Base-by-base conservation (phyloP, 1,140 invertebrate genomes). In the Notospermus geniculatus region DNA sequence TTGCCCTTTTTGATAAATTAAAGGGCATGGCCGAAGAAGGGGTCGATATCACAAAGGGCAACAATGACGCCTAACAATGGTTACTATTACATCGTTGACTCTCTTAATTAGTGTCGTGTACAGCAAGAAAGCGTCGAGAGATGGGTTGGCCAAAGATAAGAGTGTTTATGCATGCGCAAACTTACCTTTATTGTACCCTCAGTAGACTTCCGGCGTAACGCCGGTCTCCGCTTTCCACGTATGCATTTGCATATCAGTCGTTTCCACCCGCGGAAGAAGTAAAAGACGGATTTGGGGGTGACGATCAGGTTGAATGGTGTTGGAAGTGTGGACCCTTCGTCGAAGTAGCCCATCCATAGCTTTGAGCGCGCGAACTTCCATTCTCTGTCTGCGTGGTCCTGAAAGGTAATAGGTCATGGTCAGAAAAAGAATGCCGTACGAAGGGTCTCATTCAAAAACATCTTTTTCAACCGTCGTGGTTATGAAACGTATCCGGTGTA, bases 361-460 rank as follows among this genome's bases (percentile, higher is more conserved):
- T 86, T 85, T 13, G 84, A 85, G 9, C 85, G 75, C 22, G 84
- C 83, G 68, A 85, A 86, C 65, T 86, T 86, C 85, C 85, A 86
- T 69, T 86, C 85, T 68, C 84, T 76, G 72, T 86, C 85, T 0
- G 84, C 84, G 65, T 86, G 85, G 63, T 85, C 84, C 84, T 85
- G 67, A 36, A 36, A 36, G 32, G 32, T 36, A 15, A 36, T 7
- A 36, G 32, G 4, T 36, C 32, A 36, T 36, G 32, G 32, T 36
- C 32, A 36, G 5, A 15, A n/a, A n/a, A n/a, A n/a, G n/a, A n/a
- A n/a, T n/a, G n/a, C n/a, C n/a, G n/a, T n/a, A n/a, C n/a, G n/a
- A n/a, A n/a, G n/a, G n/a, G n/a, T n/a, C n/a, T n/a, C n/a, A n/a
- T n/a, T n/a, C n/a, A n/a, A n/a, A n/a, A n/a, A n/a, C n/a, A n/a